These are phyloP conservation scores for Hesperia comma DNA, from an alignment of 2,888 invertebrate genomes.

Conservation along the genomic window DNA sequence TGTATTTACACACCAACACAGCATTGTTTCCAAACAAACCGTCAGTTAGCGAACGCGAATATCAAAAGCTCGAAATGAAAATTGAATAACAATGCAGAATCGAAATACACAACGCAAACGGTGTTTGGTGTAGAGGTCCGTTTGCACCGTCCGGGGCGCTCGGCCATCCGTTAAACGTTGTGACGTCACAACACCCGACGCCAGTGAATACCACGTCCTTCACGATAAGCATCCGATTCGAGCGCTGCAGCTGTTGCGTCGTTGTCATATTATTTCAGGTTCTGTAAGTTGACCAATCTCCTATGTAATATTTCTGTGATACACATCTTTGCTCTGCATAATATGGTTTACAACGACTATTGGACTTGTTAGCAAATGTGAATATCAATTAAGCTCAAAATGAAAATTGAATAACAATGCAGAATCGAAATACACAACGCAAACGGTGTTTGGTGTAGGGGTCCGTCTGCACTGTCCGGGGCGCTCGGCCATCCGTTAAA, in stretches of 20 bases:
- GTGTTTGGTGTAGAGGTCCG: conserved; percentile 11
- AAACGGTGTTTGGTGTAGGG: conserved; percentile 19
- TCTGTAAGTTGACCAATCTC: too few species aligned
- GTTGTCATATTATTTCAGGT: background rate
- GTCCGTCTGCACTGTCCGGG: conserved; percentile 15
- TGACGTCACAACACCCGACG: background rate
- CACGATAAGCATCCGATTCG: background rate
- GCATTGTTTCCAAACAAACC: conserved; percentile 4
- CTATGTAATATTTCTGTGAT: too few species aligned
- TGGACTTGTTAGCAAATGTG: conserved; percentile 9
- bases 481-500: background rate
- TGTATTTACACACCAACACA: background rate
- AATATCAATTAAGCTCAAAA: conserved; percentile 30
- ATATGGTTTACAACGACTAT: too few species aligned
- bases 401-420: conserved; percentile 32
- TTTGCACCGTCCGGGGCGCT: conserved; percentile 13
- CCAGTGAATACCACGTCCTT: background rate
- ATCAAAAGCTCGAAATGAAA: conserved; percentile 32
- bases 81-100: conserved; percentile 32
- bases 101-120: conserved; percentile 28
- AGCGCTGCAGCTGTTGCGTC: background rate
- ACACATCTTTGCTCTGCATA: too few species aligned
- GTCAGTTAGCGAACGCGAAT: conserved; percentile 13
- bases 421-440: conserved; percentile 28
- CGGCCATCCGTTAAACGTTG: background rate